Evolutionary conservation across 1,140 invertebrate species (phyloP), one percentile per base, ranked within the genome.

Genomic region (Leptopilina clavipes): DNA sequence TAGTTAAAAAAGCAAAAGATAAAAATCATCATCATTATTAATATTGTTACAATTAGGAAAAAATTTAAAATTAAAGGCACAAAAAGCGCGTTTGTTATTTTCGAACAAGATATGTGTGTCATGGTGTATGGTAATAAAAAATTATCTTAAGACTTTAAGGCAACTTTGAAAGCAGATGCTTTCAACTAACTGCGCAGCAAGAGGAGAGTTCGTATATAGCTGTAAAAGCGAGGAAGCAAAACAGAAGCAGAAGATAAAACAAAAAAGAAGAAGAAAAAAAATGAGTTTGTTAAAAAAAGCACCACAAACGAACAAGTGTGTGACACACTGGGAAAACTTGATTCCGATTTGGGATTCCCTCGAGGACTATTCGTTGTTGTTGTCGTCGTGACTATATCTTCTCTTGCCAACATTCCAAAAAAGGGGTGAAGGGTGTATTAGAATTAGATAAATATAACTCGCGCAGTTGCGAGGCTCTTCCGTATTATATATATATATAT

Each of bases 71-170:
- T 12, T 44, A 9, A 44, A 44, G 14, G 12, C 11, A 14, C 12
- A 48, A 48, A 48, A 48, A 48, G 14, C 1, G 12, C 1, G 3
- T 14, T 48, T 48, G 45, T 48, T 48, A 14, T 14, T 48, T 48
- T 14, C 3, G 14, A 48, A 14, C 45, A 48, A 14, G 3, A 48
- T 48, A n/a, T n/a, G n/a, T n/a, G n/a, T n/a, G n/a, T n/a, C n/a
- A n/a, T n/a, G n/a, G n/a, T 12, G 45, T 11, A 48, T 31, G 45
- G 45, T 48, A 48, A 48, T 48, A n/a, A 31, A 48, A 48, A 48
- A 48, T 48, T 48, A 48, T 48, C 45, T 48, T 48, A 48, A 48
- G 45, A 48, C 45, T 48, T 48, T 48, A 48, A 48, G 45, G 11
- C 14, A 48, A 48, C 45, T 48, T n/a, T 48, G 45, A 12, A 14